Evolutionary conservation across 2,888 invertebrate species (phyloP).

Genomic region (Aquatica leii): DNA sequence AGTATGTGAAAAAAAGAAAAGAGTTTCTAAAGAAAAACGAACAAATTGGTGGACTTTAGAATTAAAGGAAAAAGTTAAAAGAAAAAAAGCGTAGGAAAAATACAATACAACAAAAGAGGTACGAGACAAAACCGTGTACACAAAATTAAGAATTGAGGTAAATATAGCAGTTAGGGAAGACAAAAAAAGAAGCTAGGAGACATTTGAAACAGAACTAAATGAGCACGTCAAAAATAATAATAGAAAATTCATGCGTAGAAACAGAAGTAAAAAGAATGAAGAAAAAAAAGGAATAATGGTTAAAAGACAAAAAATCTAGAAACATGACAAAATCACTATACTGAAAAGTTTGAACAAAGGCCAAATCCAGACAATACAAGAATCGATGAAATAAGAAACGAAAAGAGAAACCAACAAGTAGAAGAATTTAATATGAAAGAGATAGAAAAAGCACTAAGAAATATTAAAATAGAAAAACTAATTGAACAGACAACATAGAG

Average conservation of each 20-base stretch:
- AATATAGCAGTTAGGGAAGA: slow-evolving; percentile 8
- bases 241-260: too few relatives aligned
- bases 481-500: slow-evolving; percentile 4
- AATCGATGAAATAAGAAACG: not conserved
- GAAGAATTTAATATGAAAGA: slow-evolving; percentile 3
- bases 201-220: not conserved
- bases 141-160: slow-evolving; percentile 2
- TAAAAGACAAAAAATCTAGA: not conserved
- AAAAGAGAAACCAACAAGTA: not conserved
- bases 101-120: not conserved
- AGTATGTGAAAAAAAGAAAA: slow-evolving; percentile 4
- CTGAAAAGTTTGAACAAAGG: not conserved
- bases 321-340: slow-evolving; percentile 1
- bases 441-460: slow-evolving; percentile 8
- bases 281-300: not conserved
- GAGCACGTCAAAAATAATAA: not conserved
- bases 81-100: not conserved
- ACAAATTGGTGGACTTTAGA: slow-evolving; percentile 5
- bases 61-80: slow-evolving; percentile 3
- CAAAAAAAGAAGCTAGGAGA: not conserved
- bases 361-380: not conserved
- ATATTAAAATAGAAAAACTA: not conserved
- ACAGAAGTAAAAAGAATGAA: not conserved
- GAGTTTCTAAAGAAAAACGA: not conserved
- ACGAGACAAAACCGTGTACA: slow-evolving; percentile 5